Conservation (phyloP, 92 coral and sea anemone species). For the Hydrozoanthus gracilis region DNA sequence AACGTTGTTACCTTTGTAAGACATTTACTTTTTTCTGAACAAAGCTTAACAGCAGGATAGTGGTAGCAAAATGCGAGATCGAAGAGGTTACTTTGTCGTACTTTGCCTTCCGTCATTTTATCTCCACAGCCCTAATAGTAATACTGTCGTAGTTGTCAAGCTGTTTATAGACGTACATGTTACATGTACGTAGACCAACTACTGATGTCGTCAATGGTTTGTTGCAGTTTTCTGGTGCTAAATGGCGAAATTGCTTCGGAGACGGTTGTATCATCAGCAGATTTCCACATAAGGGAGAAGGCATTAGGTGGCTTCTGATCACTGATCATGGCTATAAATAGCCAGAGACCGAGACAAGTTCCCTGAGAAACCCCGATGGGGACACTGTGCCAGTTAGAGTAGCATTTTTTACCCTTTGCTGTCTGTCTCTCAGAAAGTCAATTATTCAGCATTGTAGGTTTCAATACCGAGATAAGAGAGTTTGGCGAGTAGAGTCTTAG, state of each 20-base stretch:
- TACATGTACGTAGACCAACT: too few relatives aligned
- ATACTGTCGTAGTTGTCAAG: too few relatives aligned
- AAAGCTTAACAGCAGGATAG: too few relatives aligned
- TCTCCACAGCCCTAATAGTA: too few relatives aligned
- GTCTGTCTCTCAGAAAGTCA: conserved; percentile 49
- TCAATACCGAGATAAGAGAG: not conserved
- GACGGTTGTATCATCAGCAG: conserved; percentile 61
- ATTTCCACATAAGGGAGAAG: conserved; percentile 52
- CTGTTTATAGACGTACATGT: too few relatives aligned
- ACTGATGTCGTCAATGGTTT: conserved; percentile 39
- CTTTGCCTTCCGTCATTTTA: too few relatives aligned
- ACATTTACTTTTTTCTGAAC: too few relatives aligned
- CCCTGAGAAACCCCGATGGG: conserved; percentile 63
- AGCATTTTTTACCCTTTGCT: conserved; percentile 45
- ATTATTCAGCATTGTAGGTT: conserved; percentile 42
- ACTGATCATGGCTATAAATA: conserved; percentile 3
- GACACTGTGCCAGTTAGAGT: conserved; percentile 44
- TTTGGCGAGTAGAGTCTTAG: conserved; percentile 42
- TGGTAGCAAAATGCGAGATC: too few relatives aligned
- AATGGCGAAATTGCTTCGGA: conserved; percentile 49
- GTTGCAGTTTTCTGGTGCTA: conserved; percentile 37
- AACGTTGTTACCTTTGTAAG: too few relatives aligned
- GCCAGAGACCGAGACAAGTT: conserved; percentile 64
- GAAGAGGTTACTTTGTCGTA: too few relatives aligned
- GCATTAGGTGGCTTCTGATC: conserved; percentile 60